A percentile compares a stretch with the other conserved stretches of the same genome.
Evolutionary conservation across 2,888 invertebrate genomes (phyloP).

Genomic region (Gortyna flavago): DNA sequence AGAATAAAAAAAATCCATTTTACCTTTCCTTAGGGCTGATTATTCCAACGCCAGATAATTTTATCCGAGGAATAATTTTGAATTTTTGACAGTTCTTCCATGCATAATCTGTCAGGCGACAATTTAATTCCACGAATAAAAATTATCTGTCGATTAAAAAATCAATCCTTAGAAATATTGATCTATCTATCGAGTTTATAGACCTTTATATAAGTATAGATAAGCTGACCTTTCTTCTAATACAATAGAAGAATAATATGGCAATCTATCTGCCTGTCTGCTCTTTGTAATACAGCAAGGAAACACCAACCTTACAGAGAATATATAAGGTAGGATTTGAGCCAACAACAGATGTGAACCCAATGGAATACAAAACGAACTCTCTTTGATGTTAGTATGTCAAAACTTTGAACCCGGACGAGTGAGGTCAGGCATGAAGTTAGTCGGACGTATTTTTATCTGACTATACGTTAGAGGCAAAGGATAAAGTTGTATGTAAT

Average conservation of each 20-base stretch:
- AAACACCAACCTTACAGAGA: conserved; percentile 29
- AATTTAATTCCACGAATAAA: too few species aligned
- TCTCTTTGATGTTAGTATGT: conserved; percentile 60
- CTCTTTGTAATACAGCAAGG: not conserved
- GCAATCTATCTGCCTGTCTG: conserved; percentile 37
- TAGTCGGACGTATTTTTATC: conserved; percentile 53
- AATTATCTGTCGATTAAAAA: too few species aligned
- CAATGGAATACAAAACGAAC: conserved; percentile 56
- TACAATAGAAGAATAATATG: conserved; percentile 53
- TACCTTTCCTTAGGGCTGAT: too few species aligned
- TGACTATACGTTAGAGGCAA: conserved; percentile 3
- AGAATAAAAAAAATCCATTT: not conserved
- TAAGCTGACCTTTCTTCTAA: conserved; percentile 24
- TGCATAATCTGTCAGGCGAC: too few species aligned
- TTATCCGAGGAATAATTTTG: too few species aligned
- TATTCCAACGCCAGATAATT: too few species aligned
- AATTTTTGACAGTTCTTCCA: too few species aligned
- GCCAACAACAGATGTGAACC: conserved; percentile 10
- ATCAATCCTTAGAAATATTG: not conserved
- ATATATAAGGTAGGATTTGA: conserved; percentile 23
- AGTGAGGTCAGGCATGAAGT: conserved; percentile 47
- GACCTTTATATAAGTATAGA: not conserved
- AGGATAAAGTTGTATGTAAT: conserved; percentile 32
- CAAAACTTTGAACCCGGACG: conserved; percentile 54
- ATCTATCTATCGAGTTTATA: conserved; percentile 5